These are phyloP conservation scores for Spisula solida DNA, from an alignment of 2,888 invertebrate species.

Conservation along the genomic window DNA sequence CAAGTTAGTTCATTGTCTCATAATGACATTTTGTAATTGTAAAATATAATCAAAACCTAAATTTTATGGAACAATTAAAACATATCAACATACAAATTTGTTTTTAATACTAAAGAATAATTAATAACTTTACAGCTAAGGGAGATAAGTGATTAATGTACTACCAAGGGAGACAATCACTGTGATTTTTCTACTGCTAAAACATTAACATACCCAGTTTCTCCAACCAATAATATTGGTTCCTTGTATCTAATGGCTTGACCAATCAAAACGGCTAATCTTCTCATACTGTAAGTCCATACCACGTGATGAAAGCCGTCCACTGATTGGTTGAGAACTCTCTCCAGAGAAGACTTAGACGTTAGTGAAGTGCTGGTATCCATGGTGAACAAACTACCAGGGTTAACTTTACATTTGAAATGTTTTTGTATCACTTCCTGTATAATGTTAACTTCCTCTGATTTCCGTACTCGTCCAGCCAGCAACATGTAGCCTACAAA, in stretches of 20 bases:
- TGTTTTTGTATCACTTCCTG: conserved; percentile 90
- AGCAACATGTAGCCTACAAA: conserved; percentile 93
- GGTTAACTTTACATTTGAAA: conserved; percentile 92
- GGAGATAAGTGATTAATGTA: too few species aligned
- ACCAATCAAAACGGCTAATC: conserved; percentile 90
- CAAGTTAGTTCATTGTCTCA: too few species aligned
- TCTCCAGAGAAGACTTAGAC: conserved; percentile 88
- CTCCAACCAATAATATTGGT: conserved; percentile 97
- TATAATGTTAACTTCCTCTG: conserved; percentile 94
- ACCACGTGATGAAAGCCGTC: conserved; percentile 93
- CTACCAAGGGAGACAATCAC: too few species aligned
- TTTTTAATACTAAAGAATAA: too few species aligned
- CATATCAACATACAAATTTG: too few species aligned
- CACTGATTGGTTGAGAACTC: conserved; percentile 73
- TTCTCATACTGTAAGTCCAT: conserved; percentile 97
- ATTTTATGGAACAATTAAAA: not conserved
- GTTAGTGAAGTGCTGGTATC: conserved; percentile 91
- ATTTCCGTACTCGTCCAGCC: conserved; percentile 96
- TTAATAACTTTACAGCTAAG: too few species aligned
- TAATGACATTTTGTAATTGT: not conserved
- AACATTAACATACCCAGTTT: conserved; percentile 91
- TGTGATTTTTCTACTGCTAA: too few species aligned
- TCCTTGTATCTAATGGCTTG: conserved; percentile 96
- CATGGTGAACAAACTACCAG: conserved; percentile 91
- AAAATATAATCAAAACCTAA: not conserved